These are phyloP conservation scores for Nannospalax galili DNA, from an alignment of 2,113 vertebrate genomes.

Conservation along the genomic window DNA sequence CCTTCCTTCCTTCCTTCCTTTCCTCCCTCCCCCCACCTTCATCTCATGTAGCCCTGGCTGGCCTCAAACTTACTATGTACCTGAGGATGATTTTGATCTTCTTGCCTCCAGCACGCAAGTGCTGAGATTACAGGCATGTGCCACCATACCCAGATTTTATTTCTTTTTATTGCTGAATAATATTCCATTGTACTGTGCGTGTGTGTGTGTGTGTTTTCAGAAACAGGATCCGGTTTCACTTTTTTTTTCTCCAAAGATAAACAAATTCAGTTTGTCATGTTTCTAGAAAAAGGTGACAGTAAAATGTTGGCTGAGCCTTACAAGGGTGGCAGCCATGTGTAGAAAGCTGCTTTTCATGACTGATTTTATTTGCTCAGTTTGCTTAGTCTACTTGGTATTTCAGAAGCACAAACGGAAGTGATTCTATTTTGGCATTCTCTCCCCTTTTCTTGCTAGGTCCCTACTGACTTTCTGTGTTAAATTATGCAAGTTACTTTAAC, in stretches of 20 bases:
- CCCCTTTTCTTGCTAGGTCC: conserved; percentile 60
- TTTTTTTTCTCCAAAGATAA: conserved; percentile 39
- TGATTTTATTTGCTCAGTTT: conserved; percentile 53
- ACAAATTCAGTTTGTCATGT: conserved; percentile 62
- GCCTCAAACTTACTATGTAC: background rate
- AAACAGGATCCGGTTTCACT: conserved; percentile 1
- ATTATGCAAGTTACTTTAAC: conserved; percentile 73
- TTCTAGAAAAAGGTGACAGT: conserved; percentile 67
- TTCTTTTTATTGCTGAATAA: conserved; percentile 60
- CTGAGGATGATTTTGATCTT: background rate
- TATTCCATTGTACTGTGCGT: conserved; percentile 23
- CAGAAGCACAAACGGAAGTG: conserved; percentile 70
- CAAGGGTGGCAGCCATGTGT: conserved; percentile 11
- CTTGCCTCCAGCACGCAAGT: background rate
- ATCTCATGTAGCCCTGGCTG: background rate
- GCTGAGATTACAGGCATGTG: background rate
- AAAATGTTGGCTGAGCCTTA: conserved; percentile 60
- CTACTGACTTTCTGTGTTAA: conserved; percentile 65
- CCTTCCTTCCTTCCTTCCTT: too few relatives aligned
- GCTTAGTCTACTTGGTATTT: conserved; percentile 57
- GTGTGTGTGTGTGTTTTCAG: background rate
- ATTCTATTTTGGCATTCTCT: conserved; percentile 74
- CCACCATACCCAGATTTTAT: background rate
- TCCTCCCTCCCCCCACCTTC: too few relatives aligned
- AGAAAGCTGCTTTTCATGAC: conserved; percentile 71